Conservation (phyloP, 2,113 vertebrate species). For the Labeo rohita region DNA sequence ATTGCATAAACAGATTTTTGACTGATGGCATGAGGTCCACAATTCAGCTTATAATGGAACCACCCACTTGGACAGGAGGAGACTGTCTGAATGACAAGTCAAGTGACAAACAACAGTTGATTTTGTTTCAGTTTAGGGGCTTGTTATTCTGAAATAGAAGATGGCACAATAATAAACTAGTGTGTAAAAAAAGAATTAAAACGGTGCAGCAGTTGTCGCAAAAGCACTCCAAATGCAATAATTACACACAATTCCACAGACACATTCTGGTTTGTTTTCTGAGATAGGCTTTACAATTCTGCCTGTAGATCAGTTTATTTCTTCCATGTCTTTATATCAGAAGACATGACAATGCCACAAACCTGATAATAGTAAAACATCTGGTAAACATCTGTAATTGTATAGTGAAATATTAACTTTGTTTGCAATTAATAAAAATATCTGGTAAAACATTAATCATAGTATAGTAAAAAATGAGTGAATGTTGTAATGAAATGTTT, state of each 20-base stretch:
- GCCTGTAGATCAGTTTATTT: background rate
- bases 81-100: background rate
- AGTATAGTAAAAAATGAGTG: background rate
- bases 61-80: background rate
- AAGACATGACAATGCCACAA: background rate
- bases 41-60: background rate
- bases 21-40: constrained; percentile 12
- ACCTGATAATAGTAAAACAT: background rate
- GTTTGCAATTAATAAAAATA: background rate
- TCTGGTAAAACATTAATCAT: background rate
- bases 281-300: background rate
- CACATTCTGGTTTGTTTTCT: background rate
- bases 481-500: no score
- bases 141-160: background rate
- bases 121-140: background rate
- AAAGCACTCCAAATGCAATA: background rate
- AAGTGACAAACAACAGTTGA: background rate
- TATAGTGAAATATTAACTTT: background rate
- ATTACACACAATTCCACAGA: background rate
- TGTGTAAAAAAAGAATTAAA: background rate
- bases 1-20: background rate
- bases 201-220: background rate
- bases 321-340: background rate
- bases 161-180: background rate
- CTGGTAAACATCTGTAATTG: background rate